Conservation (phyloP, 2,113 vertebrate species). For the Brienomyrus longianalis region DNA sequence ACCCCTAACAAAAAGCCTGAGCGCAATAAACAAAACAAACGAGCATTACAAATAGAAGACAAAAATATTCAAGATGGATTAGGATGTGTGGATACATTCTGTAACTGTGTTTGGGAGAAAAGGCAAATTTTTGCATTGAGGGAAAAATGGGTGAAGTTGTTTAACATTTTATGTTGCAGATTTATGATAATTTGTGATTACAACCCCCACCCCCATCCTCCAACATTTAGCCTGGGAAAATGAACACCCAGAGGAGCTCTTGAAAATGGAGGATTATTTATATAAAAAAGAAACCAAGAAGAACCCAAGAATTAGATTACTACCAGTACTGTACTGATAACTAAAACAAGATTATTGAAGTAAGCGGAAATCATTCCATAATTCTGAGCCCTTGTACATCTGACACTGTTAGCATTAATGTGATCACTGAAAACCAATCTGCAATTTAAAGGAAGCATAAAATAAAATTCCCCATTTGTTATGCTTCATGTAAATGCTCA, state of each 20-base stretch:
- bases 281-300: conserved; percentile 49
- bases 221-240: conserved; percentile 48
- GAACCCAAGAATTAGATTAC: conserved; percentile 44
- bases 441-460: conserved; percentile 28
- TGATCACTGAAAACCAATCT: conserved; percentile 41
- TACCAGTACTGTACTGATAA: conserved; percentile 37
- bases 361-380: conserved; percentile 54
- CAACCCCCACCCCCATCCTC: conserved; percentile 49
- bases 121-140: conserved; percentile 37
- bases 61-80: conserved; percentile 37
- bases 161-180: conserved; percentile 58
- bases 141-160: conserved; percentile 45
- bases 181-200: conserved; percentile 72
- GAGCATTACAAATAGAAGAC: conserved; percentile 50
- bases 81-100: conserved; percentile 3
- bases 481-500: conserved; percentile 23
- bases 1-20: conserved; percentile 48
- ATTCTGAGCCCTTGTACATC: conserved; percentile 44
- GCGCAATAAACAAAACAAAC: conserved; percentile 47
- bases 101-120: conserved; percentile 8
- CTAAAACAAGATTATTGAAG: conserved; percentile 57
- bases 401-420: conserved; percentile 31
- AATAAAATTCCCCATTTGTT: conserved; percentile 25
- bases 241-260: conserved; percentile 52
- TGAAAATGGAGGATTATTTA: conserved; percentile 52